A percentile compares a stretch with the other conserved stretches of the same genome.
Conservation (phyloP, 2,113 vertebrate species). For the Takifugu bimaculatus region DNA sequence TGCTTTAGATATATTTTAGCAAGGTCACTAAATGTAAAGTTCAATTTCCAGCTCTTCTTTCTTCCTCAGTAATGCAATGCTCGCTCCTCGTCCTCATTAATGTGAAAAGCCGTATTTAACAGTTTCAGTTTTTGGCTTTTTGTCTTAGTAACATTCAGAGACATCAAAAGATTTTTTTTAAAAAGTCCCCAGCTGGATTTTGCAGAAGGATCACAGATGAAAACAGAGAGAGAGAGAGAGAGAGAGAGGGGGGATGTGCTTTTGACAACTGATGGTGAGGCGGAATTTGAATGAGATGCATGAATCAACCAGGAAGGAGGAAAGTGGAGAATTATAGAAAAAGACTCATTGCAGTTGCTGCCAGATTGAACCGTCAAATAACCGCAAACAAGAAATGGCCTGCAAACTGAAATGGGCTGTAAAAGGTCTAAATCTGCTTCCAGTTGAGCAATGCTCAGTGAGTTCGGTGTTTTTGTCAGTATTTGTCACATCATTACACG, state of each 20-base stretch:
- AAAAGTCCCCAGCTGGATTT: conserved; percentile 44
- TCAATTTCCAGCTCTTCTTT: too few species aligned
- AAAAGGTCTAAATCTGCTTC: too few species aligned
- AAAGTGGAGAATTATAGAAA: conserved; percentile 7
- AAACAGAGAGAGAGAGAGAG: not conserved
- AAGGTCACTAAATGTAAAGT: too few species aligned
- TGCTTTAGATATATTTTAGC: too few species aligned
- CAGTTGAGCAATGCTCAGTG: too few species aligned
- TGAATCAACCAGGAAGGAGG: conserved; percentile 39
- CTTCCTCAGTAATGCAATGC: not conserved
- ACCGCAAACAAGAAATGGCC: not conserved
- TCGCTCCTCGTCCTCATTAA: not conserved
- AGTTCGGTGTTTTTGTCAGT: too few species aligned
- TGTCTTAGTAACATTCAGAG: conserved; percentile 23
- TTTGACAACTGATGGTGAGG: conserved; percentile 14
- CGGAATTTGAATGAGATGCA: conserved; percentile 8
- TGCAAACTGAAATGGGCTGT: too few species aligned
- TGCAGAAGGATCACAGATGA: conserved; percentile 7
- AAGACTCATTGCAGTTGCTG: not conserved
- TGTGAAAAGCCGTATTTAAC: conserved; percentile 15
- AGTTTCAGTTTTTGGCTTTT: conserved; percentile 24
- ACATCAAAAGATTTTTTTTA: not conserved
- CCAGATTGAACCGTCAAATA: conserved; percentile 15
- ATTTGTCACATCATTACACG: too few species aligned
- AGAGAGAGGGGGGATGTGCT: conserved; percentile 11